phyloP scores from a whole-genome alignment of 1,140 invertebrate genomes.

The Notospermus geniculatus region DNA sequence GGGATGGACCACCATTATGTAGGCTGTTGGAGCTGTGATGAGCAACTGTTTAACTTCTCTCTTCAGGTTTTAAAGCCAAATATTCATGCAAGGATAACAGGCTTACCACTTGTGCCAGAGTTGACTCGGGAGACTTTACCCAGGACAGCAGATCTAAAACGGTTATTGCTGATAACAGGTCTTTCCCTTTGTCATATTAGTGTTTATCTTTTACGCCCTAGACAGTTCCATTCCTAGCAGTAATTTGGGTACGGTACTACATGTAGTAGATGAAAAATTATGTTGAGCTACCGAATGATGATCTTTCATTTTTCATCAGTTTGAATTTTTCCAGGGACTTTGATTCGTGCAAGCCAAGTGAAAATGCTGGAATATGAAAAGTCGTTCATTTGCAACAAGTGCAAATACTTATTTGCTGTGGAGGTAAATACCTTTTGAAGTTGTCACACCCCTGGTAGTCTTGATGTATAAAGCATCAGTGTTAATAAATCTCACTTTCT shows the following conservation, averaged over 20 bases:
- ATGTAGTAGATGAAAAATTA: not conserved
- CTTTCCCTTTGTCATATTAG: too few relatives aligned
- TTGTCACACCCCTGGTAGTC: not conserved
- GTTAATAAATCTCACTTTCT: too few relatives aligned
- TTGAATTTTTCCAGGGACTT: constrained; percentile 63
- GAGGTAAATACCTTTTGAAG: constrained; percentile 57
- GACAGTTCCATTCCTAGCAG: too few relatives aligned
- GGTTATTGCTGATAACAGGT: constrained; percentile 61
- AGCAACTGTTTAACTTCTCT: not conserved
- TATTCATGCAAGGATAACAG: constrained; percentile 64
- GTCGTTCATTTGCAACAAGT: constrained; percentile 75
- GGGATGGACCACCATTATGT: not conserved
- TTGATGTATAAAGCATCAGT: too few relatives aligned
- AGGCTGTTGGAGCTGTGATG: too few relatives aligned
- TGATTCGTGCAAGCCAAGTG: constrained; percentile 71
- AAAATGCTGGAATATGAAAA: constrained; percentile 76
- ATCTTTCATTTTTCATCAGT: not conserved
- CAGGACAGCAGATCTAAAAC: constrained; percentile 66
- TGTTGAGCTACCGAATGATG: too few relatives aligned
- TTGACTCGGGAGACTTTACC: constrained; percentile 61
- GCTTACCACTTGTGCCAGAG: constrained; percentile 53
- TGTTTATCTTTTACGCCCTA: too few relatives aligned
- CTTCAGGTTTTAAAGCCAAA: constrained; percentile 62
- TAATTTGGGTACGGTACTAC: too few relatives aligned
- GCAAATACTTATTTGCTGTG: constrained; percentile 66